Evolutionary conservation across 1,140 invertebrate species (phyloP).

Genomic region (Drosophila melanica): DNA sequence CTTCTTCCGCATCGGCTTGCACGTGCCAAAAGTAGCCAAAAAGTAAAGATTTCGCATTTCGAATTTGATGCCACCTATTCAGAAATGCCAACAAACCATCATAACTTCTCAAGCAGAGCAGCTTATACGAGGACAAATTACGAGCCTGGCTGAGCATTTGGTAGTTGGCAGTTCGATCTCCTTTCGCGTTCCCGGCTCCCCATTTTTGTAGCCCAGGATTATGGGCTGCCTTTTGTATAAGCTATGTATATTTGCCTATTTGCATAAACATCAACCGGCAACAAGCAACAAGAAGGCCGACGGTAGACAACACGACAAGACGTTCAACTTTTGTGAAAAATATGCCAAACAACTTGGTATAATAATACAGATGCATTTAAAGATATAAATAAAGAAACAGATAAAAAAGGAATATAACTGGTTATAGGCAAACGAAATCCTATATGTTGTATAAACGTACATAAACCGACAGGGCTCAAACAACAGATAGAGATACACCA

Average conservation of each 20-base stretch:
- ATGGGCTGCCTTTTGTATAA: constrained; percentile 1
- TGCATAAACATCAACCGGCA: constrained; percentile 68
- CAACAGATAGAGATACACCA: not conserved
- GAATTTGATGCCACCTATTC: constrained; percentile 63
- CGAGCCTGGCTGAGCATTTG: constrained; percentile 20
- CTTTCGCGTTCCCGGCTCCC: not conserved
- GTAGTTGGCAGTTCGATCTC: constrained; percentile 24
- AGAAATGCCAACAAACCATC: constrained; percentile 29
- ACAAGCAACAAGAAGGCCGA: constrained; percentile 14
- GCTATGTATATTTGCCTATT: constrained; percentile 49
- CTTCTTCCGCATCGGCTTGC: constrained; percentile 41
- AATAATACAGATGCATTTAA: not conserved
- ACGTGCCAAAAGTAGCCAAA: constrained; percentile 57
- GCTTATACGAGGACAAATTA: constrained; percentile 21
- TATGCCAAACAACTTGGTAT: constrained; percentile 16
- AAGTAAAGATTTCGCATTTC: constrained; percentile 67
- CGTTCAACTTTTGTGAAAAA: constrained; percentile 31
- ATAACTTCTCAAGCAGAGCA: constrained; percentile 13
- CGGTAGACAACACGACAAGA: constrained; percentile 21
- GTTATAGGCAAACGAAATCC: not conserved
- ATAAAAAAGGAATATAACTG: not conserved
- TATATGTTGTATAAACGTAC: not conserved
- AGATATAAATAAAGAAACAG: not conserved
- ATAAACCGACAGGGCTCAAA: not conserved
- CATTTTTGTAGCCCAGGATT: not conserved